These are phyloP conservation scores for Ceyx erithaca DNA, from an alignment of 2,797 vertebrate species.

Conservation along the genomic window DNA sequence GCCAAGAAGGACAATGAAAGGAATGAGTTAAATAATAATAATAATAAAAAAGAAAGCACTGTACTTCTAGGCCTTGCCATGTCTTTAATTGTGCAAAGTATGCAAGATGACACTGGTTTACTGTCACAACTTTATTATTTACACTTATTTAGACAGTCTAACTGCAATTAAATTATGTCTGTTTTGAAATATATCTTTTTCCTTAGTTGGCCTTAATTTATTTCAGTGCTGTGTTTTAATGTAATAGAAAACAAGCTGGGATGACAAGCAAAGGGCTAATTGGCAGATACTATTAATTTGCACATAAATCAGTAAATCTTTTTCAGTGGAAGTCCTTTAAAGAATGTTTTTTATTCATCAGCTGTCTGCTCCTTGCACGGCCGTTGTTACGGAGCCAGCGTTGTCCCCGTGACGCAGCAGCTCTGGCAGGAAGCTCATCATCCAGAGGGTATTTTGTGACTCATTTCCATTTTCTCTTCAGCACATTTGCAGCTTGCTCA, in stretches of 20 bases:
- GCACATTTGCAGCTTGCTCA: conserved; percentile 71
- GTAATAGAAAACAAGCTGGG: conserved; percentile 26
- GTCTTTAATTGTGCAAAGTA: background rate
- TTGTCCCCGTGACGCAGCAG: conserved; percentile 75
- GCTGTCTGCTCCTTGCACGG: conserved; percentile 41
- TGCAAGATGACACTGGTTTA: background rate
- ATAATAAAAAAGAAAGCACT: background rate
- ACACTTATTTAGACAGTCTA: conserved; percentile 24
- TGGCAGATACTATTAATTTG: conserved; percentile 41
- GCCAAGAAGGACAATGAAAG: background rate
- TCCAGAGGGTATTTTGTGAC: conserved; percentile 77
- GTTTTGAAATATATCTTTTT: conserved; percentile 1
- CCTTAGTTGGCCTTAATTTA: conserved; percentile 9
- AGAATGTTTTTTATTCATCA: conserved; percentile 23
- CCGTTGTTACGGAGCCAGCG: conserved; percentile 69
- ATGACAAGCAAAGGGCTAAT: conserved; percentile 32
- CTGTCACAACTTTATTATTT: conserved; percentile 25
- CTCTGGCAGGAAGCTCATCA: conserved; percentile 70
- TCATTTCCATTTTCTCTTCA: conserved; percentile 78
- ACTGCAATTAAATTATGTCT: conserved; percentile 18
- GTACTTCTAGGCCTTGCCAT: background rate
- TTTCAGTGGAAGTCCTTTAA: conserved; percentile 48
- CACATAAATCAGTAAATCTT: conserved; percentile 40
- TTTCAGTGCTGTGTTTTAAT: conserved; percentile 12
- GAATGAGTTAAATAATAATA: background rate